These are phyloP conservation scores for Meteorus cinctellus DNA, from an alignment of 2,888 invertebrate genomes.

Conservation along the genomic window DNA sequence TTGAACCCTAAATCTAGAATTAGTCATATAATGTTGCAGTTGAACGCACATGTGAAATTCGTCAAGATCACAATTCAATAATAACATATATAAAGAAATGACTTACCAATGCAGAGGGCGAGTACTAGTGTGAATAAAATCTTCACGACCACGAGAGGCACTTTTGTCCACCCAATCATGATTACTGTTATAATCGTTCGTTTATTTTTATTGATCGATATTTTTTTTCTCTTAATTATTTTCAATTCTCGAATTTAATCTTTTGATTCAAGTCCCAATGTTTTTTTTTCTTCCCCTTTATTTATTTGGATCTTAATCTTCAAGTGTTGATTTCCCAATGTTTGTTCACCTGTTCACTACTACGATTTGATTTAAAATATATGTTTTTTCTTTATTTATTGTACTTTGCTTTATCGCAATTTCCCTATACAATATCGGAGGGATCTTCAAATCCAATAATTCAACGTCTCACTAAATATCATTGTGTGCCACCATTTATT, in stretches of 20 bases:
- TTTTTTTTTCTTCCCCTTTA: background rate
- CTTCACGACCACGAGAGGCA: slow-evolving; percentile 25
- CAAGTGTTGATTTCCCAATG: background rate
- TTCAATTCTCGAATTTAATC: background rate
- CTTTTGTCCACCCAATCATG: slow-evolving; percentile 40
- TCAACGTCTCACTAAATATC: background rate
- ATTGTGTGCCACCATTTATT: background rate
- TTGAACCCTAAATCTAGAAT: no score
- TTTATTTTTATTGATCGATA: background rate
- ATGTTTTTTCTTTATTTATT: background rate
- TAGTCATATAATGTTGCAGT: no score
- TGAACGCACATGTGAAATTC: no score
- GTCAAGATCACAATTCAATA: no score
- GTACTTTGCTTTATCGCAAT: background rate
- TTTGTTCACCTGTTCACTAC: background rate
- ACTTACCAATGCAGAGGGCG: slow-evolving; percentile 50
- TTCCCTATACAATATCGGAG: background rate
- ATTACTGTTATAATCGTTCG: slow-evolving; percentile 18
- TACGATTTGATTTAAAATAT: background rate
- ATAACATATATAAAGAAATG: background rate
- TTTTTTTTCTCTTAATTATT: no score
- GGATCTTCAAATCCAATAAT: background rate
- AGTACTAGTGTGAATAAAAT: slow-evolving; percentile 43
- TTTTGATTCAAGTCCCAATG: background rate
- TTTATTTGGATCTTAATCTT: background rate